Percentiles rank a stretch among this genome's conserved stretches.
Evolutionary conservation across 2,888 invertebrate species (phyloP).

Genomic region (Pseudococcus longispinus): DNA sequence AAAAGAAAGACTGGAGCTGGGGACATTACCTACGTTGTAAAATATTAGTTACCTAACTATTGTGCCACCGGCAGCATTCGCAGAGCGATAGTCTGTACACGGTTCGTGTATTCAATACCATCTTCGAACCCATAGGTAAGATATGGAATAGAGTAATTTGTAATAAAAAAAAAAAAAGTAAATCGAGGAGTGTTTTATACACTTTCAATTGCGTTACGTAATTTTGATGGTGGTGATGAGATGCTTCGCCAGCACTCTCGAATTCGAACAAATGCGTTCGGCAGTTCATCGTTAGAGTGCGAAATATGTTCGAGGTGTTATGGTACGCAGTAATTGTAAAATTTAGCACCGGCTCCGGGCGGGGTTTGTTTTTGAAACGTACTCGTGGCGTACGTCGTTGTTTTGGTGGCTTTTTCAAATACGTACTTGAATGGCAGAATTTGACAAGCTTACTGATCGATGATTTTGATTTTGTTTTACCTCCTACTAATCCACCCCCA

Average conservation of each 20-base stretch:
- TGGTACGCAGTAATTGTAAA: background rate
- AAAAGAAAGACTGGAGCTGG: background rate
- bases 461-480: background rate
- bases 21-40: background rate
- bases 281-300: no score
- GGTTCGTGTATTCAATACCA: background rate
- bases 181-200: background rate
- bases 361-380: no score
- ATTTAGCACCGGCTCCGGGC: background rate
- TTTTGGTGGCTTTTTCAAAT: background rate
- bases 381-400: no score
- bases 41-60: background rate
- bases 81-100: background rate
- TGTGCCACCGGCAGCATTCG: background rate
- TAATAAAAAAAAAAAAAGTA: background rate
- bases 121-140: slow-evolving; percentile 26
- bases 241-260: no score
- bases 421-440: background rate
- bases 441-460: background rate
- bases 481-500: background rate
- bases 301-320: no score
- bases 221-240: no score
- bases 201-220: no score
- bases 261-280: no score
- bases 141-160: slow-evolving; percentile 32